Evolutionary conservation across 1,140 invertebrate genomes (phyloP).

Genomic region (Sycophaga agraensis): DNA sequence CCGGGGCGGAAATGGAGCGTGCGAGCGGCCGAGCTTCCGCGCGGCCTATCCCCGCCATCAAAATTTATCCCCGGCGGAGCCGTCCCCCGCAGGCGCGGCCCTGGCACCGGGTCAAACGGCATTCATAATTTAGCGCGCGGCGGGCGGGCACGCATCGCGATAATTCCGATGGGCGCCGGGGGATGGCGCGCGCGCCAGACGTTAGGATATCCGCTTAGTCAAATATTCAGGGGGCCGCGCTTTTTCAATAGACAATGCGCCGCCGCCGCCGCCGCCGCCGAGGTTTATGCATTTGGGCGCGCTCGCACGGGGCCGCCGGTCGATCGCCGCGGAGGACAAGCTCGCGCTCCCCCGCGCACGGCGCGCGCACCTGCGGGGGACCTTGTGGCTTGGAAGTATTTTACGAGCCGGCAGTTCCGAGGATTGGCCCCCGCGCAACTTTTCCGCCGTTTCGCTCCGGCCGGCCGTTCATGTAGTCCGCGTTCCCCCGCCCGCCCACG

Average conservation of each 20-base stretch:
- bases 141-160: slow-evolving; percentile 32
- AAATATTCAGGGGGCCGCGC: background rate
- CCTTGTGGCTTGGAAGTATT: too few species aligned
- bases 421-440: too few species aligned
- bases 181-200: background rate
- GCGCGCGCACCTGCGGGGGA: too few species aligned
- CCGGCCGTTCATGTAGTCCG: too few species aligned
- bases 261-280: too few species aligned
- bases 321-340: too few species aligned
- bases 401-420: too few species aligned
- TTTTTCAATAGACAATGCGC: slow-evolving; percentile 18
- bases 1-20: background rate
- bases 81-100: slow-evolving; percentile 32
- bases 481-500: too few species aligned
- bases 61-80: slow-evolving; percentile 36
- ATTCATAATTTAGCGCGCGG: slow-evolving; percentile 50
- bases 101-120: slow-evolving; percentile 52
- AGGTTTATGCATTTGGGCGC: background rate
- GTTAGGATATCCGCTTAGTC: background rate
- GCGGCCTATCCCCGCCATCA: slow-evolving; percentile 25
- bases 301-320: too few species aligned
- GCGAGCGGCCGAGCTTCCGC: slow-evolving; percentile 20
- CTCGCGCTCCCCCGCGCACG: too few species aligned
- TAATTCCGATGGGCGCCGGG: slow-evolving; percentile 35
- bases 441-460: too few species aligned